Conservation (phyloP, 2,113 vertebrate genomes). For the Nestor notabilis region DNA sequence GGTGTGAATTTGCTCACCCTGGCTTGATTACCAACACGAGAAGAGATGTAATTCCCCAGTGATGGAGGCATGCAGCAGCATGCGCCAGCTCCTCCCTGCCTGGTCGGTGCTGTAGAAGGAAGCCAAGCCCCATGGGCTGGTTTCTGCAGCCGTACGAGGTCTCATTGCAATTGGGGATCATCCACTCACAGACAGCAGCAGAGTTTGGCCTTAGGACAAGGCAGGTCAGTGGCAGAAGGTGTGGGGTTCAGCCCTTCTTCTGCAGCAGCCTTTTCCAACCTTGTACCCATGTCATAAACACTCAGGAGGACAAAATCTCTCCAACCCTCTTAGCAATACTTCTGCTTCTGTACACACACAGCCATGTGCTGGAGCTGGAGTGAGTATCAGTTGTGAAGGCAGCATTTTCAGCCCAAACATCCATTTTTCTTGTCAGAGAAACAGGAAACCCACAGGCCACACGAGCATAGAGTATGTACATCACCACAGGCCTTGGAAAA, state of each 20-base stretch:
- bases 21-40: not conserved
- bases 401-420: not conserved
- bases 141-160: not conserved
- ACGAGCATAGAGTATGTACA: not conserved
- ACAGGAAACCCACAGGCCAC: not conserved
- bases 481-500: not conserved
- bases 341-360: not conserved
- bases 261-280: not conserved
- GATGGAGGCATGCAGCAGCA: accelerated
- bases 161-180: not conserved
- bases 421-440: not conserved
- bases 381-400: accelerated
- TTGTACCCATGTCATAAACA: not conserved
- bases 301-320: not conserved
- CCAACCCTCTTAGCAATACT: accelerated
- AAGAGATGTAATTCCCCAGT: accelerated
- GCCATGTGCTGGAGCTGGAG: not conserved
- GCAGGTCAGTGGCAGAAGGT: not conserved
- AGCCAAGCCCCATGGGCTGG: accelerated
- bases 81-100: accelerated
- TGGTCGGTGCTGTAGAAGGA: not conserved
- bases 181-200: not conserved
- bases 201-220: not conserved
- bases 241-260: not conserved
- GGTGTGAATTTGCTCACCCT: not conserved